A percentile compares a stretch with the other conserved stretches of the same genome.
These are phyloP conservation scores for Clostera curtula DNA, from an alignment of 2,888 invertebrate genomes.

Conservation along the genomic window DNA sequence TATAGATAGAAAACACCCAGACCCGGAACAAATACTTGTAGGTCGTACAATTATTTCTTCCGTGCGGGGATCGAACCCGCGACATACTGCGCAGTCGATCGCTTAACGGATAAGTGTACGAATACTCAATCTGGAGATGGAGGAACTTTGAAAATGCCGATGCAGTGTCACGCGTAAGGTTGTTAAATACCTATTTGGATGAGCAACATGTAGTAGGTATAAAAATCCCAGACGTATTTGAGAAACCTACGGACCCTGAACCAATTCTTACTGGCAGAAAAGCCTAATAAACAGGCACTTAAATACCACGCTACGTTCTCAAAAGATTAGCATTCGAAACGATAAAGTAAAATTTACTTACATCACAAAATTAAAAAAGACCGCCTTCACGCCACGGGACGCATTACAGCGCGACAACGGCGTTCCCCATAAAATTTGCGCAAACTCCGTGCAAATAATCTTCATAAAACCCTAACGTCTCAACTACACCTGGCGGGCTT, in stretches of 20 bases:
- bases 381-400: constrained; percentile 9
- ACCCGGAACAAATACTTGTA: too few relatives aligned
- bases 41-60: too few relatives aligned
- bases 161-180: too few relatives aligned
- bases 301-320: constrained; percentile 2
- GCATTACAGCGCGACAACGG: constrained; percentile 15
- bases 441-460: constrained; percentile 22
- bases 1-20: too few relatives aligned
- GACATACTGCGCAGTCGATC: too few relatives aligned
- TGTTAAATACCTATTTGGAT: too few relatives aligned
- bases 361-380: constrained; percentile 5
- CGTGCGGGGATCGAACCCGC: too few relatives aligned
- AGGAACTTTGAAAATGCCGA: too few relatives aligned
- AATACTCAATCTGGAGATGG: too few relatives aligned
- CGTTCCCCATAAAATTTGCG: constrained; percentile 32
- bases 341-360: constrained; percentile 6
- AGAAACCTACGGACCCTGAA: too few relatives aligned
- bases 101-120: too few relatives aligned
- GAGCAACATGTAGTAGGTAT: too few relatives aligned
- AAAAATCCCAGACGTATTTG: neutral
- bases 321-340: constrained; percentile 8
- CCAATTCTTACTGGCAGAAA: constrained; percentile 1
- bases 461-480: neutral
- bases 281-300: constrained; percentile 1
- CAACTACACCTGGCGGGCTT: neutral